Base-by-base conservation (phyloP, 2,113 vertebrate genomes). In the Ictidomys tridecemlineatus region DNA sequence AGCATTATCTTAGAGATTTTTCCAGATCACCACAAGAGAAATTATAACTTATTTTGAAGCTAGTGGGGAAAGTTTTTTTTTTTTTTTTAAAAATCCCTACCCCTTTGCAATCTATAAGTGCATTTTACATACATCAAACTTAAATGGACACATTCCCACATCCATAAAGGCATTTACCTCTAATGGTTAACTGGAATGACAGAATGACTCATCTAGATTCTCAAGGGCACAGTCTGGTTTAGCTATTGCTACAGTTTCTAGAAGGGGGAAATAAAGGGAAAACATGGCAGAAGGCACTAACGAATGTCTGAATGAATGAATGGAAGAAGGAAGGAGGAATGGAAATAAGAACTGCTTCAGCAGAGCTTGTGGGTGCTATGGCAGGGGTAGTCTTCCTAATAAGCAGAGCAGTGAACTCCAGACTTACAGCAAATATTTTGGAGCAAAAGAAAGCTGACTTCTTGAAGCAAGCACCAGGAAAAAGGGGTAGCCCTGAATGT, bases 21-120 rank as follows among this genome's bases (percentile, higher is more conserved):
- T 69, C 72, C 7, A 0, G 39, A 61, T 84, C 17, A 48, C 9
- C 51, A 82, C 3, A 63, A 53, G 77, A 58, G 53, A 88, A 91
- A 91, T 51, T 42, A 88, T 2, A 76, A 61, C 28, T 93, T 93
- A 72, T 77, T 86, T 76, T 84, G 77, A 95, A 88, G 30, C 30
- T 30, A 70, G n/a, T 86, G 39, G 82, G 80, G 77, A 92, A 95
- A 39, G 32, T n/a, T 3, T 85, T n/a, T n/a, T n/a, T n/a, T n/a
- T n/a, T 83, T 85, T 67, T 51, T 51, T 51, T 51, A 1, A 45
- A 65, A 92, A 91, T 78, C 22, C 53, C 77, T 45, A 91, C 11
- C 20, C 20, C 84, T 28, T 30, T 91, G 53, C 45, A 79, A n/a
- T 24, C 5, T 37, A 78, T 51, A 88, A 91, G 73, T 79, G 53